These are phyloP conservation scores for Drosophila antonietae DNA, from an alignment of 2,888 invertebrate species.

Conservation along the genomic window DNA sequence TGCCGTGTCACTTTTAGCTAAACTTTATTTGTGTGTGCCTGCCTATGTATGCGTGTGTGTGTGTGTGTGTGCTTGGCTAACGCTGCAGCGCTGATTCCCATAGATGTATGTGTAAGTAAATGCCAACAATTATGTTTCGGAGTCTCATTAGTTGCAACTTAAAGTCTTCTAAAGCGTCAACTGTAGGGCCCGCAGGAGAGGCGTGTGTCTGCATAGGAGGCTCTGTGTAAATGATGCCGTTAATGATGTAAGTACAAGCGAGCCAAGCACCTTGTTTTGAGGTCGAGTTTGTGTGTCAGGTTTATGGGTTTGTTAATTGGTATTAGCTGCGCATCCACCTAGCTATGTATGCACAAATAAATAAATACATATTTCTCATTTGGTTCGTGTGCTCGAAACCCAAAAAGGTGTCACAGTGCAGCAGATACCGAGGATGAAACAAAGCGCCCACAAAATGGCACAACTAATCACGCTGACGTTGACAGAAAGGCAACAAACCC, in stretches of 20 bases:
- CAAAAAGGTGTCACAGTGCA: constrained; percentile 38
- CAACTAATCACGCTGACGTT: constrained; percentile 74
- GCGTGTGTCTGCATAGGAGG: not conserved
- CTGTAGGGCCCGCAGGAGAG: not conserved
- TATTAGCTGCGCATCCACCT: constrained; percentile 43
- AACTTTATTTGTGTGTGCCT: constrained; percentile 27
- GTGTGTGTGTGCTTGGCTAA: constrained; percentile 29
- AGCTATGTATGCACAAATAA: not conserved
- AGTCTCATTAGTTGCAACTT: constrained; percentile 77
- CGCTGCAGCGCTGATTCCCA: constrained; percentile 34
- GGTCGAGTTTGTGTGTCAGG: constrained; percentile 64
- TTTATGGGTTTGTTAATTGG: constrained; percentile 62
- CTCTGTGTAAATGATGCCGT: constrained; percentile 70
- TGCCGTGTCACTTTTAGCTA: constrained; percentile 59
- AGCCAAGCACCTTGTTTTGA: constrained; percentile 63
- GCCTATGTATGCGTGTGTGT: constrained; percentile 2
- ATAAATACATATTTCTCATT: constrained; percentile 15
- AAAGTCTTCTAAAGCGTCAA: constrained; percentile 59
- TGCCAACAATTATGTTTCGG: constrained; percentile 77
- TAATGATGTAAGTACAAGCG: constrained; percentile 72
- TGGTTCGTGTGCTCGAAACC: constrained; percentile 28
- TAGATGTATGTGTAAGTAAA: constrained; percentile 57
- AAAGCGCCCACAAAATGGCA: constrained; percentile 52
- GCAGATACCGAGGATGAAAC: constrained; percentile 24
- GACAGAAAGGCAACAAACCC: constrained; percentile 56